These are phyloP conservation scores for Porites evermanni DNA, from an alignment of 92 coral and sea anemone genomes.

Conservation along the genomic window DNA sequence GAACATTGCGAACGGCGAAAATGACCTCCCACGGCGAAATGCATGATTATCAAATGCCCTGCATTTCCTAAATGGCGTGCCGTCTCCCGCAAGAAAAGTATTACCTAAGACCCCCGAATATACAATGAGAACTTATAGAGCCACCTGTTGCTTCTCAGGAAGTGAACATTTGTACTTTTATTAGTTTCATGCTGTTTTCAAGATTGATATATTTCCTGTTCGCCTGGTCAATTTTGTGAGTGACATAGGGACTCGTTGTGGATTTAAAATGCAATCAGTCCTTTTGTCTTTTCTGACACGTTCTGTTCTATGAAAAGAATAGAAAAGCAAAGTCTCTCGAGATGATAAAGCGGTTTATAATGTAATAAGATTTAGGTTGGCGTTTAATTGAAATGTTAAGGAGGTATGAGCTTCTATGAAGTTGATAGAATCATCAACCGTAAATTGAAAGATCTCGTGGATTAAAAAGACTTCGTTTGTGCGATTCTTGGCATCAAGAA, in stretches of 20 bases:
- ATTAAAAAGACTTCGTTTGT: no score
- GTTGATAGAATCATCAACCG: background rate
- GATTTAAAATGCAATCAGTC: background rate
- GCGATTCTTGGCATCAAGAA: no score
- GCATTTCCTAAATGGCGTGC: slow-evolving; percentile 18
- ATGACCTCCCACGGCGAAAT: slow-evolving; percentile 39
- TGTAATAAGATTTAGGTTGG: slow-evolving; percentile 2
- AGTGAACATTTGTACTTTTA: background rate
- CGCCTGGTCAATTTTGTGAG: slow-evolving; percentile 16
- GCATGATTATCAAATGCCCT: slow-evolving; percentile 19
- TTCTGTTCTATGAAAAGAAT: slow-evolving; percentile 10
- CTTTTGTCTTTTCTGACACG: slow-evolving; percentile 11
- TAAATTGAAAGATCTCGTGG: background rate
- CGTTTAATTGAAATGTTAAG: background rate
- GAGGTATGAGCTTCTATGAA: background rate
- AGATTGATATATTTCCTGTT: background rate
- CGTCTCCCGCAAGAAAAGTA: background rate
- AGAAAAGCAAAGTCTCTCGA: slow-evolving; percentile 10
- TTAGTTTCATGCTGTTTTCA: slow-evolving; percentile 3
- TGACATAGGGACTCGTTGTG: background rate
- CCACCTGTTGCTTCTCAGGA: background rate
- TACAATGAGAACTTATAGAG: background rate
- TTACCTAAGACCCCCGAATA: background rate
- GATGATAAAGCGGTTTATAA: slow-evolving; percentile 34
- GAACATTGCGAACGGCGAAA: slow-evolving; percentile 26